phyloP scores from a whole-genome alignment of 2,888 invertebrate genomes.

The Mesorhabditis spiculigera region DNA sequence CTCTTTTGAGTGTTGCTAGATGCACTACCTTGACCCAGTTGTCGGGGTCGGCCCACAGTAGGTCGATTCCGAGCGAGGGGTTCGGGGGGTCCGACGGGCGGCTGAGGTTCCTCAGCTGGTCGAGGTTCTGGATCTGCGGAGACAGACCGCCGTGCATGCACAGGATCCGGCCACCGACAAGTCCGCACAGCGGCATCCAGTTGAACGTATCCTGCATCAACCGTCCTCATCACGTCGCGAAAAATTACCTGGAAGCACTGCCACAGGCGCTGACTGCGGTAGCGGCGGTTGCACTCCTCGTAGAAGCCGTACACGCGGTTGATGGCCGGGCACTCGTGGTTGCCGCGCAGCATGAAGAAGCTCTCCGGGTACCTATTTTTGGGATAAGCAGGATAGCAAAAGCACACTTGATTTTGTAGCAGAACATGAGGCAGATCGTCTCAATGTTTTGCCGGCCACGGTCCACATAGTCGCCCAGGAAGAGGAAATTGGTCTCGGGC shows the following conservation, averaged over 20 bases:
- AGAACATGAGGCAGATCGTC: constrained; percentile 35
- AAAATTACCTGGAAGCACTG: constrained; percentile 21
- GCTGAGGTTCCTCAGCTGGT: constrained; percentile 36
- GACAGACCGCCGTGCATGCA: constrained; percentile 46
- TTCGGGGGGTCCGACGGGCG: constrained; percentile 42
- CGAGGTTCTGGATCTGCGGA: constrained; percentile 28
- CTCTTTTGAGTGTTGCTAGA: neutral
- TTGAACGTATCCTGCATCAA: constrained; percentile 32
- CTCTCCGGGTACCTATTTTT: constrained; percentile 39
- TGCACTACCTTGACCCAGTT: constrained; percentile 43
- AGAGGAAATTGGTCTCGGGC: constrained; percentile 46
- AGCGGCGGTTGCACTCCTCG: constrained; percentile 13
- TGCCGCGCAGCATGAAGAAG: constrained; percentile 42
- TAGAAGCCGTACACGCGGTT: constrained; percentile 52
- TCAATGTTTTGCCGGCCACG: constrained; percentile 36
- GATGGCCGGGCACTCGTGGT: constrained; percentile 32
- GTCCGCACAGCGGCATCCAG: constrained; percentile 39
- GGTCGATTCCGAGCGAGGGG: constrained; percentile 35
- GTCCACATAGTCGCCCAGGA: constrained; percentile 50
- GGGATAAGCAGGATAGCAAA: too few relatives aligned
- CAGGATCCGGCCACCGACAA: constrained; percentile 34
- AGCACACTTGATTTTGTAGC: constrained; percentile 29
- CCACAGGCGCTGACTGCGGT: constrained; percentile 43
- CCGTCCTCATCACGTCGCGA: too few relatives aligned
- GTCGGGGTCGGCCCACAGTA: constrained; percentile 9